phyloP scores from a whole-genome alignment of 2,113 vertebrate genomes.

The Gobius niger region DNA sequence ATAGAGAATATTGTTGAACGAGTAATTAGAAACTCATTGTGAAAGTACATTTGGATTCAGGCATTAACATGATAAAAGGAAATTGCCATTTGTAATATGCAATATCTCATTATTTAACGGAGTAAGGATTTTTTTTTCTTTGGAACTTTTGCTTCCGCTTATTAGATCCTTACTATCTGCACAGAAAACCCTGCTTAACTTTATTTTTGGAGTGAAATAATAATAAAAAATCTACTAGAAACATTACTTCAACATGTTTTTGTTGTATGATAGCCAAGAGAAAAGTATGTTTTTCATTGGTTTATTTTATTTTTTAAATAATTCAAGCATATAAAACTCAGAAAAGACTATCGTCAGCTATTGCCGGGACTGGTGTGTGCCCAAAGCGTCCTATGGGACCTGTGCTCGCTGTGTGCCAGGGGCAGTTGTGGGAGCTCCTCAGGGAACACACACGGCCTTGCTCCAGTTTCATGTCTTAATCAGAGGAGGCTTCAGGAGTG shows the following conservation, averaged over 20 bases:
- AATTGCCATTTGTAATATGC: background rate
- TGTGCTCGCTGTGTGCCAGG: constrained; percentile 61
- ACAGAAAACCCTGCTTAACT: too few relatives aligned
- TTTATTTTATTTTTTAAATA: too few relatives aligned
- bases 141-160: background rate
- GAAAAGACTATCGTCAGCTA: background rate
- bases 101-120: background rate
- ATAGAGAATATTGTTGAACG: background rate
- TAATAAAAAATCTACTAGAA: background rate
- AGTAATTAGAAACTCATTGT: background rate
- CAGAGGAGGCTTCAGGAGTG: constrained; percentile 60
- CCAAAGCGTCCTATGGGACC: constrained; percentile 53
- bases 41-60: background rate
- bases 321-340: background rate
- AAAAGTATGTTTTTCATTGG: background rate
- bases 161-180: too few relatives aligned
- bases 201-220: background rate
- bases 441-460: constrained; percentile 48
- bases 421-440: constrained; percentile 57
- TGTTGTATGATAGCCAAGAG: background rate
- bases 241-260: too few relatives aligned
- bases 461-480: constrained; percentile 70
- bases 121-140: background rate
- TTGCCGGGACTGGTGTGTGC: constrained; percentile 46
- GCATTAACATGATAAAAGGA: background rate